Conservation (phyloP, 2,888 invertebrate species). For the Muscina levida region DNA sequence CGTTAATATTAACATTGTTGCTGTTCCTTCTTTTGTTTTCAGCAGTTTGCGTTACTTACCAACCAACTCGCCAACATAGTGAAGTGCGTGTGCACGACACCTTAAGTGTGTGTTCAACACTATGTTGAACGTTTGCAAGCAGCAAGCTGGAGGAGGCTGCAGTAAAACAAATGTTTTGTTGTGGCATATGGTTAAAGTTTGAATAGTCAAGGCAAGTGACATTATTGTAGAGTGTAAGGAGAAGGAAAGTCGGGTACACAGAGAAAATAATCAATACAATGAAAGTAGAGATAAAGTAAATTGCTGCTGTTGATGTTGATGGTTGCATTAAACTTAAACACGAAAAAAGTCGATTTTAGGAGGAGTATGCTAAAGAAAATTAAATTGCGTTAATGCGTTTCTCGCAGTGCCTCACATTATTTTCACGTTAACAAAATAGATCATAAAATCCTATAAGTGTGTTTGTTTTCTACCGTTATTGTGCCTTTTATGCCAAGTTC, state of each 20-base stretch:
- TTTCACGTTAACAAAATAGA: slow-evolving; percentile 3
- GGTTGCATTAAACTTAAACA: too few relatives aligned
- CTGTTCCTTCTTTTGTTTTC: background rate
- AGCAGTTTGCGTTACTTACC: background rate
- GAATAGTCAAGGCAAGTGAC: background rate
- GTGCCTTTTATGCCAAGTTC: slow-evolving; percentile 63
- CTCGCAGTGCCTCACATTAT: slow-evolving; percentile 12
- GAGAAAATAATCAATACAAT: too few relatives aligned
- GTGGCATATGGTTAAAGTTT: slow-evolving; percentile 20
- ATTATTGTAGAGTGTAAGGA: too few relatives aligned
- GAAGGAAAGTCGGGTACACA: too few relatives aligned
- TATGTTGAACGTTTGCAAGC: background rate
- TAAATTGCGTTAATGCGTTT: too few relatives aligned
- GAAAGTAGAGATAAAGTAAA: too few relatives aligned
- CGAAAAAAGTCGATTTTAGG: too few relatives aligned
- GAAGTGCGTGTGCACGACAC: slow-evolving; percentile 54
- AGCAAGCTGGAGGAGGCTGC: background rate
- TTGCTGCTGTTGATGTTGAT: too few relatives aligned
- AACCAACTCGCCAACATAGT: background rate
- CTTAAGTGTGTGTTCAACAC: background rate
- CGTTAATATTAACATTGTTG: slow-evolving; percentile 41
- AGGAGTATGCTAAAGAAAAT: too few relatives aligned
- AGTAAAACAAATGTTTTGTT: slow-evolving; percentile 43
- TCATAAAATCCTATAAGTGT: slow-evolving; percentile 2
- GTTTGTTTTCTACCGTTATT: slow-evolving; percentile 59